These are phyloP conservation scores for Caenorhabditis latens DNA, from an alignment of 1,140 invertebrate genomes.

Conservation along the genomic window DNA sequence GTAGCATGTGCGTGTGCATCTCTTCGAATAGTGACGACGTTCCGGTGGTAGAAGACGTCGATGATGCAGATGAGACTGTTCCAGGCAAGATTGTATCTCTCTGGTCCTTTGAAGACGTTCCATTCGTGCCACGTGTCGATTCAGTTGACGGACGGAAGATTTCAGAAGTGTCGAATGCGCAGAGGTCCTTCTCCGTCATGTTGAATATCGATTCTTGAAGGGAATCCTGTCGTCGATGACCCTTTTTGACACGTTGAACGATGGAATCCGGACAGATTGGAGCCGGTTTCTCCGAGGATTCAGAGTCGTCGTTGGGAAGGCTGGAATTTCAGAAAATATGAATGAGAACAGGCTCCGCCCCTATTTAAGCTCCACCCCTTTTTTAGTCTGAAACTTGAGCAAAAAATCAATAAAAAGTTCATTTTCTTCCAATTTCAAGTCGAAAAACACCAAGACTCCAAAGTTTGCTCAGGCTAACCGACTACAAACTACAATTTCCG, in stretches of 20 bases:
- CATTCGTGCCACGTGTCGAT: background rate
- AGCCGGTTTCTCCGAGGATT: background rate
- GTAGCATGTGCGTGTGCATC: conserved; percentile 75
- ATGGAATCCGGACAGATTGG: conserved; percentile 24
- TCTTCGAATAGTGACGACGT: conserved; percentile 74
- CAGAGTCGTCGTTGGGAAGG: background rate
- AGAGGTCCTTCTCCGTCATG: conserved; percentile 73
- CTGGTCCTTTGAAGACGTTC: conserved; percentile 12
- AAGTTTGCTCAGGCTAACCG: too few relatives aligned
- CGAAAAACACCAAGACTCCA: background rate
- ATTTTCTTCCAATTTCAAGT: background rate
- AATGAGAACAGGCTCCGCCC: too few relatives aligned
- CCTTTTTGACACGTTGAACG: conserved; percentile 73
- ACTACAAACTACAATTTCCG: too few relatives aligned
- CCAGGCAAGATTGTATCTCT: background rate
- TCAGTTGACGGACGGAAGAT: background rate
- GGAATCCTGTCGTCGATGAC: conserved; percentile 75
- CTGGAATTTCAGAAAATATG: background rate
- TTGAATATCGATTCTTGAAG: conserved; percentile 76
- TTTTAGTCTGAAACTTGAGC: background rate
- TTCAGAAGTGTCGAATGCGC: conserved; percentile 58
- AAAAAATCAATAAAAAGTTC: background rate
- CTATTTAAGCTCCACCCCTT: too few relatives aligned
- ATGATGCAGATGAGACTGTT: background rate
- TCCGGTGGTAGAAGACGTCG: conserved; percentile 64